phyloP scores from a whole-genome alignment of 2,888 invertebrate genomes.

The Heliconius ismenius region DNA sequence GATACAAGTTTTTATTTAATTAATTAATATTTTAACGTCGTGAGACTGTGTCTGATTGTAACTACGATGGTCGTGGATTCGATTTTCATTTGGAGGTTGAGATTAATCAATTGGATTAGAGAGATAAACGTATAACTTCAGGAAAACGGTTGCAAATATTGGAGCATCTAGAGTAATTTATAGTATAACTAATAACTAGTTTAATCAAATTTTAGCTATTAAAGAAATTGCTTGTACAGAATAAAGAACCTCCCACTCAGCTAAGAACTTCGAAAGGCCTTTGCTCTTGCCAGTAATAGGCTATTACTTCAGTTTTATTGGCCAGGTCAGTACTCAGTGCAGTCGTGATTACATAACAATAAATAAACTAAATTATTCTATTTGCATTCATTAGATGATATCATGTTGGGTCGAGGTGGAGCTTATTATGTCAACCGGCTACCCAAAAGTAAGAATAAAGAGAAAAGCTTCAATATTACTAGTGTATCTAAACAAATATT shows the following conservation, averaged over 20 bases:
- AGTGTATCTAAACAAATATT: too few species aligned
- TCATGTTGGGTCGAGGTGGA: slow-evolving; percentile 40
- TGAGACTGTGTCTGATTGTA: too few species aligned
- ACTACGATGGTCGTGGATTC: too few species aligned
- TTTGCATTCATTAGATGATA: slow-evolving; percentile 47
- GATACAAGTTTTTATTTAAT: too few species aligned
- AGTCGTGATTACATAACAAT: slow-evolving; percentile 48
- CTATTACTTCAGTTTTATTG: slow-evolving; percentile 47
- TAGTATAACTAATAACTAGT: neutral
- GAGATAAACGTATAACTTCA: neutral
- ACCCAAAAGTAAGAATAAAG: neutral
- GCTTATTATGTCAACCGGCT: slow-evolving; percentile 25
- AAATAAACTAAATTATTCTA: slow-evolving; percentile 48
- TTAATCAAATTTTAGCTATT: neutral
- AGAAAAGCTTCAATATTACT: neutral
- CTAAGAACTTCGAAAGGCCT: slow-evolving; percentile 43
- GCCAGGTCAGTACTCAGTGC: slow-evolving; percentile 48
- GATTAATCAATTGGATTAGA: neutral
- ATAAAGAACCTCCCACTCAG: slow-evolving; percentile 37
- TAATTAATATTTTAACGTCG: too few species aligned
- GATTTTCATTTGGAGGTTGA: too few species aligned
- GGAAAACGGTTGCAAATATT: neutral
- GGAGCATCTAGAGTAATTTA: neutral
- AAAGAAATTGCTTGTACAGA: neutral
- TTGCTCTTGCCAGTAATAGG: slow-evolving; percentile 46